These are phyloP conservation scores for Miichthys miiuy DNA, from an alignment of 2,797 vertebrate genomes.

Conservation along the genomic window DNA sequence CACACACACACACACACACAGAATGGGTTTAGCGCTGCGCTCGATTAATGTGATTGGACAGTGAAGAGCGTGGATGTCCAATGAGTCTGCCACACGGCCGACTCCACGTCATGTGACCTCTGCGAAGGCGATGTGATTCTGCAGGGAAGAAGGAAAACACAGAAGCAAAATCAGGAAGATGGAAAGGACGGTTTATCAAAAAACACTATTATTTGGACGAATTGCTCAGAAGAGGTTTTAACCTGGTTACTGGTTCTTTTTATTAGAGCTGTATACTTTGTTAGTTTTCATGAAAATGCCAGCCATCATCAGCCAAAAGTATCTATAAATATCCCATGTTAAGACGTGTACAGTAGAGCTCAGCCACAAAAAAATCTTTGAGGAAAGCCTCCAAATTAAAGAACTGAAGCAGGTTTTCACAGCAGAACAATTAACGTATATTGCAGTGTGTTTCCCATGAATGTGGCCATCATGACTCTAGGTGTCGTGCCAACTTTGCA, in stretches of 20 bases:
- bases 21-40: slow-evolving; percentile 76
- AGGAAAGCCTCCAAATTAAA: slow-evolving; percentile 7
- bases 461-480: neutral
- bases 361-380: neutral
- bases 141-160: slow-evolving; percentile 7
- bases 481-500: neutral
- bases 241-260: neutral
- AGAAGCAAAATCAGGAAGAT: neutral
- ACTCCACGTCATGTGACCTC: slow-evolving; percentile 99
- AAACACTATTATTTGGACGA: neutral
- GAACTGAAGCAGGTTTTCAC: neutral
- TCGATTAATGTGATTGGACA: slow-evolving; percentile 87
- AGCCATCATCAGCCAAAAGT: neutral
- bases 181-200: neutral
- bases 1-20: slow-evolving; percentile 45
- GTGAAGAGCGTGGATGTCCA: slow-evolving; percentile 97
- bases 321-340: neutral
- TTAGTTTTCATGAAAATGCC: neutral
- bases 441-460: neutral
- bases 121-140: slow-evolving; percentile 99
- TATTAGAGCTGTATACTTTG: neutral
- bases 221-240: neutral
- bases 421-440: neutral
- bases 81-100: slow-evolving; percentile 90
- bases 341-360: neutral